These are phyloP conservation scores for Mamestra brassicae DNA, from an alignment of 2,888 invertebrate genomes.

Conservation along the genomic window DNA sequence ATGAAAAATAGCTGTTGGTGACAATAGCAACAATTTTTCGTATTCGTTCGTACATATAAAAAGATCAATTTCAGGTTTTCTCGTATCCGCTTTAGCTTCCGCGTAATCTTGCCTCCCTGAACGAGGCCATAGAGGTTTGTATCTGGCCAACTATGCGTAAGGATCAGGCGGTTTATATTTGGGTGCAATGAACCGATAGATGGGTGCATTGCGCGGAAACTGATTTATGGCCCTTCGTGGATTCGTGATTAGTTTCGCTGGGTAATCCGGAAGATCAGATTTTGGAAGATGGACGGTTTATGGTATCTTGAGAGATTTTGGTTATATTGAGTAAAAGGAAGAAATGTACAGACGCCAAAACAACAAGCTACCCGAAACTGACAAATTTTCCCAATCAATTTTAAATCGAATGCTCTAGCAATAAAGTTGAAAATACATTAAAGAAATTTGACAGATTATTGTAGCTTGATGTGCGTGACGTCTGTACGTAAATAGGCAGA, in stretches of 20 bases:
- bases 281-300: slow-evolving; percentile 14
- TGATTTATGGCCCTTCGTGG: slow-evolving; percentile 54
- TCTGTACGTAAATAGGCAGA: no score
- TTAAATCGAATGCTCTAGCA: no score
- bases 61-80: no score
- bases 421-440: no score
- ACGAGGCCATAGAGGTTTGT: slow-evolving; percentile 23
- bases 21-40: no score
- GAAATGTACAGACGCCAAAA: not conserved
- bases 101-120: not conserved
- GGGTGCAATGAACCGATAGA: slow-evolving; percentile 64
- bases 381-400: no score
- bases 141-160: slow-evolving; percentile 62
- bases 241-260: slow-evolving; percentile 46
- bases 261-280: slow-evolving; percentile 41
- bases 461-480: no score
- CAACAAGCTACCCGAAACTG: no score
- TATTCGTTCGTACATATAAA: no score
- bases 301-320: not conserved
- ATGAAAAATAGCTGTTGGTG: no score
- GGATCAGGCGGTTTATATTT: slow-evolving; percentile 60
- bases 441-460: no score
- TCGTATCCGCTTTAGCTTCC: not conserved
- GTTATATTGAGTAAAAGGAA: not conserved
- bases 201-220: slow-evolving; percentile 64